These are phyloP conservation scores for Agrotis ipsilon DNA, from an alignment of 2,888 invertebrate species.

Conservation along the genomic window DNA sequence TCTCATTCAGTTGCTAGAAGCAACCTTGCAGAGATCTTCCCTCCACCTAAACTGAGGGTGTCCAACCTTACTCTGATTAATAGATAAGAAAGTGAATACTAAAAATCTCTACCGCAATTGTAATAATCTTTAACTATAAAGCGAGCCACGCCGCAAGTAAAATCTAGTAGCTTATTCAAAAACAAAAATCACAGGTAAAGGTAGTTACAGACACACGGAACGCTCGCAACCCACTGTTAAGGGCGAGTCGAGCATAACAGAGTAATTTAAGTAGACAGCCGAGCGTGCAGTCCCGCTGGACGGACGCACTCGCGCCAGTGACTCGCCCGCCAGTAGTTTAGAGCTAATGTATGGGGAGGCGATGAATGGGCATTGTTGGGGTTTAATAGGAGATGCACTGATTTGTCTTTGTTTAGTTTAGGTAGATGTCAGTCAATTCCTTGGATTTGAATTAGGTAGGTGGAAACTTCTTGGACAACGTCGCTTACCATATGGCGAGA, in stretches of 20 bases:
- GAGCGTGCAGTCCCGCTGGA: conserved; percentile 73
- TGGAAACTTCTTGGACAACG: too few relatives aligned
- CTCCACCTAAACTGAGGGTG: neutral
- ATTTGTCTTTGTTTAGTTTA: conserved; percentile 40
- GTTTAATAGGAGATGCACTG: conserved; percentile 25
- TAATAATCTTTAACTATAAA: too few relatives aligned
- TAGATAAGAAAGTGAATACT: too few relatives aligned
- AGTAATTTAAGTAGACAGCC: conserved; percentile 84
- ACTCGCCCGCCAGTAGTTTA: conserved; percentile 61
- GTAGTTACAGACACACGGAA: conserved; percentile 31
- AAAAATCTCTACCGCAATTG: too few relatives aligned
- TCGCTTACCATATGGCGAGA: too few relatives aligned
- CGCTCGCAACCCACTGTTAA: conserved; percentile 61
- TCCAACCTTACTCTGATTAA: neutral
- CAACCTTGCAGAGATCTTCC: too few relatives aligned
- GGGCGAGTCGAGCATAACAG: conserved; percentile 78
- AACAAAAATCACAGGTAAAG: conserved; percentile 42
- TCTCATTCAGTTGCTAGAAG: neutral
- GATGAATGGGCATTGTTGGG: conserved; percentile 52
- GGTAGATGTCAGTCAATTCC: neutral
- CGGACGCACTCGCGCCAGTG: conserved; percentile 57
- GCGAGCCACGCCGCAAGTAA: too few relatives aligned
- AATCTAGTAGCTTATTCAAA: conserved; percentile 22
- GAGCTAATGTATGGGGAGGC: conserved; percentile 45
- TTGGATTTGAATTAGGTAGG: conserved; percentile 14